These are phyloP conservation scores for Ormyrus thymus DNA, from an alignment of 2,888 invertebrate genomes.

Conservation along the genomic window DNA sequence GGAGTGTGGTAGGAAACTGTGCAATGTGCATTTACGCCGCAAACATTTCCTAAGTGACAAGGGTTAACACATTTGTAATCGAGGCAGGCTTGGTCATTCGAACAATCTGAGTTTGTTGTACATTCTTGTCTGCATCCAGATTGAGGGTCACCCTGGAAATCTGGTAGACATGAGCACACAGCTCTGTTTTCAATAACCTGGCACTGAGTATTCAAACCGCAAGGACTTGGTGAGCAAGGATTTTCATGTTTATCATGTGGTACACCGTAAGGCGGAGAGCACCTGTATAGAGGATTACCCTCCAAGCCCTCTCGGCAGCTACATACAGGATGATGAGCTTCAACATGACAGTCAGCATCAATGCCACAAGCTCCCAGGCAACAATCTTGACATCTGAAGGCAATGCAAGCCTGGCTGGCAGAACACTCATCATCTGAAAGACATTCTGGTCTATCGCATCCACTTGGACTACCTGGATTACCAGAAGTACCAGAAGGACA, in stretches of 20 bases:
- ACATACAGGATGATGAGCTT: conserved; percentile 88
- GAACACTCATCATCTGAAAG: conserved; percentile 87
- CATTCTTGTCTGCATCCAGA: conserved; percentile 87
- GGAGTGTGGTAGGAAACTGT: conserved; percentile 88
- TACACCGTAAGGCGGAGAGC: conserved; percentile 78
- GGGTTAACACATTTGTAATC: conserved; percentile 86
- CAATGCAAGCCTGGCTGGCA: conserved; percentile 84
- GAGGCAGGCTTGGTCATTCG: conserved; percentile 84
- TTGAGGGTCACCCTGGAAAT: conserved; percentile 87
- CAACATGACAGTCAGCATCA: conserved; percentile 84
- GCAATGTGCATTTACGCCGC: conserved; percentile 89
- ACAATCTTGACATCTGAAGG: conserved; percentile 87
- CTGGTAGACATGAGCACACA: conserved; percentile 85
- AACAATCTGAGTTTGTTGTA: conserved; percentile 88
- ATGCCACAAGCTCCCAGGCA: conserved; percentile 89
- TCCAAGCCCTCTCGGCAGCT: conserved; percentile 83
- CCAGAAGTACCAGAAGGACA: conserved; percentile 87
- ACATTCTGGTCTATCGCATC: conserved; percentile 88
- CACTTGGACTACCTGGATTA: conserved; percentile 83
- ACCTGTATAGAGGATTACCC: conserved; percentile 87
- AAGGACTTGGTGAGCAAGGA: conserved; percentile 85
- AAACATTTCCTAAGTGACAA: conserved; percentile 82
- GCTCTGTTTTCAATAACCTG: conserved; percentile 82
- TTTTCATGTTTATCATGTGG: conserved; percentile 76
- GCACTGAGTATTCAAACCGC: conserved; percentile 88